Evolutionary conservation across 2,888 invertebrate genomes (phyloP), one percentile per base, ranked within the genome.

Genomic region (Rotaria socialis): DNA sequence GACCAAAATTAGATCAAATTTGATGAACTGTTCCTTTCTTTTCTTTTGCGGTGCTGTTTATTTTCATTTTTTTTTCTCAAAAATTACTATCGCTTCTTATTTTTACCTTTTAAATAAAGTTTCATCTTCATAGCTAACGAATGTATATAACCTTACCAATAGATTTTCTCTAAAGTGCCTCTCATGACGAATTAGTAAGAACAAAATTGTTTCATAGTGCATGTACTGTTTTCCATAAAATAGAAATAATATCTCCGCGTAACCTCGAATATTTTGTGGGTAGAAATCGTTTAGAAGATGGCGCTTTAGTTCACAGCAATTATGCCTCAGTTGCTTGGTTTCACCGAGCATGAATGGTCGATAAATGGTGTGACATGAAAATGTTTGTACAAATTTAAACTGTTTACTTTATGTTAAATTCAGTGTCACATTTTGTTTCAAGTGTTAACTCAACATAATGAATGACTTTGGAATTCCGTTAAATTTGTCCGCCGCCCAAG

Each of bases 271-370:
- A 55, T n/a, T 27, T 4, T 27, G 14, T 60, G 10, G 35, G 2
- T 35, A 6, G 11, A 60, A 35, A 2, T 27, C 5, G 19, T 19
- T 4, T 35, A 35, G 67, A 41, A 67, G 67, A 67, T 27, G 67
- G 67, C 67, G 67, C 67, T 67, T 16, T 41, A 35, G 16, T 67
- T 67, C 3, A 19, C 4, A n/a, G 5, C 0, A 14, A 41, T 41
- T 67, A 67, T 67, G 11, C 19, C 67, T 67, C 35, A 67, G 67
- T 67, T 67, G 67, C 67, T 35, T 35, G 67, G 67, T 67, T 67
- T 41, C 67, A 1, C 7, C 16, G 16, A 7, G 19, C 35, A 35
- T 67, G 19, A 67, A 67, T 67, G 67, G 16, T 19, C 19, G 16
- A 35, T 16, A 67, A 7, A 67, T 67, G 67, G 27, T 41, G 55